Conservation (phyloP, 1,140 invertebrate species). For the Periplaneta americana region DNA sequence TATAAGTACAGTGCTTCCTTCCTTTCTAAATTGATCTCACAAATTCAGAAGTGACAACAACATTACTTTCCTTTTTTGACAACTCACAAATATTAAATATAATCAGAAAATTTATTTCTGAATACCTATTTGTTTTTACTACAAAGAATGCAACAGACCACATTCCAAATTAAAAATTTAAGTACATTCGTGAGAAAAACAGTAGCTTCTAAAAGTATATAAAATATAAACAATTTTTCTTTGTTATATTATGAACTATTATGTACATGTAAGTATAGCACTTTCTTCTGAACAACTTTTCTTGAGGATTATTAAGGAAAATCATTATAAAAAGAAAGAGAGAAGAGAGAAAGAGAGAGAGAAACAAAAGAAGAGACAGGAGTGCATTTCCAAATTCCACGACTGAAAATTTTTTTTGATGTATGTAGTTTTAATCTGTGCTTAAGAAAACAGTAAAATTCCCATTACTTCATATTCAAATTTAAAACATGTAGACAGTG, state of each 20-base stretch:
- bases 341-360: not conserved
- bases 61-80: not conserved
- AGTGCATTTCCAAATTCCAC: not conserved
- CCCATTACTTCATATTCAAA: too few relatives aligned
- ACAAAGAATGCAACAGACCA: not conserved
- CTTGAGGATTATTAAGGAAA: too few relatives aligned
- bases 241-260: not conserved
- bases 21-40: not conserved
- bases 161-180: not conserved
- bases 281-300: too few relatives aligned
- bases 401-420: too few relatives aligned
- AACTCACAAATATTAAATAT: not conserved
- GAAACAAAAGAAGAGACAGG: not conserved
- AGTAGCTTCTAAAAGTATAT: not conserved
- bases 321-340: not conserved
- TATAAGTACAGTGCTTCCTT: not conserved
- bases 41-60: not conserved
- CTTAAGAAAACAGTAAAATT: too few relatives aligned
- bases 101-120: not conserved
- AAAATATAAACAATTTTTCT: not conserved
- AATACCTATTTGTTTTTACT: not conserved
- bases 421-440: too few relatives aligned
- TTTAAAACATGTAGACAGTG: too few relatives aligned
- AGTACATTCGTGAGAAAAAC: not conserved
- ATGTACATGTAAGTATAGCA: not conserved